Evolutionary conservation across 2,888 invertebrate genomes (phyloP), one percentile per base, ranked within the genome.

Genomic region (Azorinus chamasolen): DNA sequence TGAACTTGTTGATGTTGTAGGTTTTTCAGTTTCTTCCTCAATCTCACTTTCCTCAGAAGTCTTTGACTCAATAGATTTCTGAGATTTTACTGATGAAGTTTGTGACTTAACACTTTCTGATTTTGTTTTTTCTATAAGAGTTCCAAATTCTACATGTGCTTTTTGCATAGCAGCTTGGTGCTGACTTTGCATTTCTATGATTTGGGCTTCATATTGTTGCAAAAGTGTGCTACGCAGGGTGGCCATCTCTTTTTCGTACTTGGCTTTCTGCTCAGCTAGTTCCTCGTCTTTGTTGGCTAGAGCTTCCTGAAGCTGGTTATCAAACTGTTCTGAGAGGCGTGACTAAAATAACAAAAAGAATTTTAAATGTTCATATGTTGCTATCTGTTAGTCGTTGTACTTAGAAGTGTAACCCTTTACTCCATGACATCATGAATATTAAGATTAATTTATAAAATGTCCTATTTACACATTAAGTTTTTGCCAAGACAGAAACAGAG

Each of bases 271-370:
- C 6, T 85, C 79, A 2, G 65, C 58, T 5, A 87, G 80, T 39
- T 88, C 87, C 45, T 76, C 43, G 37, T 84, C 85, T 46, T 78
- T 76, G 57, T 88, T 87, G 2, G 69, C 73, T 62, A 85, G 77
- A 57, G 87, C 45, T 22, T 69, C 62, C 45, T 78, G 37, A 20
- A 73, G 39, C 46, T 70, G 53, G 57, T 77, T 57, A 4, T 81
- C 81, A 48, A 57, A 74, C 41, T 77, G 70, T 22, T 83, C 79
- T n/a, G 63, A 63, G 8, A 83, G 39, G 2, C 82, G 73, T 45
- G 70, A 45, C 82, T 83, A 62, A 14, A 59, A 66, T 14, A 18
- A 45, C 6, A 14, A 45, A 45, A 41, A 41, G 41, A 16, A 41
- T n/a, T n/a, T n/a, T n/a, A n/a, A n/a, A n/a, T n/a, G n/a, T n/a